A percentile compares a stretch with the other conserved stretches of the same genome.
Evolutionary conservation across 1,140 invertebrate species (phyloP).

Genomic region (Scylla paramamosain): DNA sequence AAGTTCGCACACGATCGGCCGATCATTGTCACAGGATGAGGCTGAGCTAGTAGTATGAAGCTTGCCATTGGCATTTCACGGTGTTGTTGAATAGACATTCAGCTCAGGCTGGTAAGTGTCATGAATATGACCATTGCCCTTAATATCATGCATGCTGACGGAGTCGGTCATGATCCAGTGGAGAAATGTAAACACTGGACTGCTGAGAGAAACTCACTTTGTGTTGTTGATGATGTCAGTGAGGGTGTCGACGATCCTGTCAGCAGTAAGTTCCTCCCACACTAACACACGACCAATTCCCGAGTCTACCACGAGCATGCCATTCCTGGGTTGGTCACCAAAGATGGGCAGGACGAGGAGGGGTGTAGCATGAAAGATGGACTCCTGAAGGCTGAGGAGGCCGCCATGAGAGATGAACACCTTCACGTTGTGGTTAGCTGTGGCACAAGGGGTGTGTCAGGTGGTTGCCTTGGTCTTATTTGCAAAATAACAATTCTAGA

Average conservation of each 20-base stretch:
- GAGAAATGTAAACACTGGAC: not conserved
- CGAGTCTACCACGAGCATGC: too few species aligned
- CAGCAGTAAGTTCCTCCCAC: slow-evolving; percentile 50
- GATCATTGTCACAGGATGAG: too few species aligned
- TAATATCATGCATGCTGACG: not conserved
- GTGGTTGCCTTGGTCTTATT: too few species aligned
- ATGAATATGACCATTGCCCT: too few species aligned
- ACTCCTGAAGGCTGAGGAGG: slow-evolving; percentile 72
- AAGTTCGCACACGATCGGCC: too few species aligned
- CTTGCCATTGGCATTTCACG: too few species aligned
- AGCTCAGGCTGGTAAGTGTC: too few species aligned
- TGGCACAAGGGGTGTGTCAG: too few species aligned
- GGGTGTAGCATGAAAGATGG: slow-evolving; percentile 82
- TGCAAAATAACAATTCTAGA: too few species aligned
- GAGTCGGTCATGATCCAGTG: not conserved
- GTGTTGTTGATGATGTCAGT: not conserved
- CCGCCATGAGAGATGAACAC: slow-evolving; percentile 77
- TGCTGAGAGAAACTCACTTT: slow-evolving; percentile 8
- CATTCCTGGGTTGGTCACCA: slow-evolving; percentile 84
- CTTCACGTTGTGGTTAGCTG: too few species aligned
- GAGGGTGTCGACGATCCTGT: slow-evolving; percentile 5
- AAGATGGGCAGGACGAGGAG: slow-evolving; percentile 87
- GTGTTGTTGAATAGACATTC: too few species aligned
- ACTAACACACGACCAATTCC: not conserved
- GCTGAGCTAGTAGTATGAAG: too few species aligned